A percentile compares a stretch with the other conserved stretches of the same genome.
Conservation (phyloP, 2,113 vertebrate genomes). For the Thalassoma bifasciatum region DNA sequence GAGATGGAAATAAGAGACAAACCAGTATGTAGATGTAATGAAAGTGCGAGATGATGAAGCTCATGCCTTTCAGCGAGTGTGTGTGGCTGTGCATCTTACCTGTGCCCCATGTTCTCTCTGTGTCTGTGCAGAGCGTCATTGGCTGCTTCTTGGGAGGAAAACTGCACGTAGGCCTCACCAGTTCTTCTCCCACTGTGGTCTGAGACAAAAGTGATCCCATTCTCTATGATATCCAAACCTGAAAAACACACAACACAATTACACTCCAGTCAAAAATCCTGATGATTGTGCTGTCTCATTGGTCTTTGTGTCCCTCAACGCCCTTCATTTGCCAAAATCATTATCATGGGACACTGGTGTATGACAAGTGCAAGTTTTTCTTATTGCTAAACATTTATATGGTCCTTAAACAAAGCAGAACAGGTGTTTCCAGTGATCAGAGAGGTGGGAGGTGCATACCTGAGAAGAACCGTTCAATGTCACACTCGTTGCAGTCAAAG, state of each 20-base stretch:
- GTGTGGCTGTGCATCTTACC: slow-evolving; percentile 75
- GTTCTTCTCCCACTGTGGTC: slow-evolving; percentile 85
- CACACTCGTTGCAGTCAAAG: slow-evolving; percentile 84
- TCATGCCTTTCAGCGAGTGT: neutral
- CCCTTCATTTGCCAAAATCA: too few species aligned
- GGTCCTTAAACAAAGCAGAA: neutral
- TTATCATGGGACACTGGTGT: too few species aligned
- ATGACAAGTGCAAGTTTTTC: too few species aligned
- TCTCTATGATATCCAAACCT: slow-evolving; percentile 70
- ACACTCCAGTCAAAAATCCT: too few species aligned
- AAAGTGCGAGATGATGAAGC: neutral
- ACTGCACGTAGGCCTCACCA: slow-evolving; percentile 92
- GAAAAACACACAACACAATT: neutral
- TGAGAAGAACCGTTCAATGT: slow-evolving; percentile 89
- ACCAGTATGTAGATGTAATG: neutral
- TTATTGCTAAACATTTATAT: too few species aligned
- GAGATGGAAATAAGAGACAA: neutral
- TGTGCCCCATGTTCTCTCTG: slow-evolving; percentile 87
- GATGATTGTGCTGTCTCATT: too few species aligned
- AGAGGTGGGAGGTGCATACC: slow-evolving; percentile 74
- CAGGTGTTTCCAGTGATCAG: neutral
- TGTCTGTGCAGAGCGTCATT: slow-evolving; percentile 87
- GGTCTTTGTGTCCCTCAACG: too few species aligned
- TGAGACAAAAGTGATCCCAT: slow-evolving; percentile 78
- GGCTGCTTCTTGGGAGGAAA: slow-evolving; percentile 86